Evolutionary conservation across 2,113 vertebrate species (phyloP).

Genomic region (Chionomys nivalis): DNA sequence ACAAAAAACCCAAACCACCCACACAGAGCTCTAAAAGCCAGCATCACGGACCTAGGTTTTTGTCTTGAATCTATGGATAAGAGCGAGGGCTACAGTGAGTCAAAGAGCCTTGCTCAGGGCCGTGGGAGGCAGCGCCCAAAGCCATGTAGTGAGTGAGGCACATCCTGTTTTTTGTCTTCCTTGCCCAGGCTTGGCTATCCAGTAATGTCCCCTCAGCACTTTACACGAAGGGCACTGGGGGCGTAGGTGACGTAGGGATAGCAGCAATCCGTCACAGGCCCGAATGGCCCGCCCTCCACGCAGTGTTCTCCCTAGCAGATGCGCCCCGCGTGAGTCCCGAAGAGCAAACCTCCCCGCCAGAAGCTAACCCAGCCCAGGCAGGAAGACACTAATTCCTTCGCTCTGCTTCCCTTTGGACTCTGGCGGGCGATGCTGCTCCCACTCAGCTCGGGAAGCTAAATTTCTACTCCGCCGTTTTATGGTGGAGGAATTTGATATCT

Average conservation of each 20-base stretch:
- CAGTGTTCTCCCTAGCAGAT: background rate
- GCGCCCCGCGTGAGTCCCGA: accelerated
- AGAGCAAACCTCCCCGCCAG: background rate
- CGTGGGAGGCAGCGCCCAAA: background rate
- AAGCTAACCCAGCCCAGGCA: background rate
- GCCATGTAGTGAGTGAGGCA: accelerated
- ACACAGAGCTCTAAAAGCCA: background rate
- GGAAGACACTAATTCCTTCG: background rate
- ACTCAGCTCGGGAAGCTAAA: background rate
- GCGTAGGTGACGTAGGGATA: background rate
- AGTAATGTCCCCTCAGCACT: background rate
- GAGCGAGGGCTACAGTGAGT: too few relatives aligned
- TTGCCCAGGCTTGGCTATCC: too few relatives aligned
- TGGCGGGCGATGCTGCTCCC: background rate
- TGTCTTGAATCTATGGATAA: background rate
- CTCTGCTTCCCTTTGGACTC: background rate
- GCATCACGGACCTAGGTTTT: background rate
- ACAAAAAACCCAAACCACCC: background rate
- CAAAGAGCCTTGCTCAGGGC: background rate
- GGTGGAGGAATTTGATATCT: slow-evolving; percentile 58
- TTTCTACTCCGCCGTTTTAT: background rate
- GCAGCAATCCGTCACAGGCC: background rate
- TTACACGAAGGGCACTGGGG: background rate
- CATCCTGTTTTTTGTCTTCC: background rate
- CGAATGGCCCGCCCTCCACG: background rate